Percentiles rank a stretch among this genome's conserved stretches.
These are phyloP conservation scores for Cyprinella venusta DNA, from an alignment of 2,797 vertebrate genomes.

Conservation along the genomic window DNA sequence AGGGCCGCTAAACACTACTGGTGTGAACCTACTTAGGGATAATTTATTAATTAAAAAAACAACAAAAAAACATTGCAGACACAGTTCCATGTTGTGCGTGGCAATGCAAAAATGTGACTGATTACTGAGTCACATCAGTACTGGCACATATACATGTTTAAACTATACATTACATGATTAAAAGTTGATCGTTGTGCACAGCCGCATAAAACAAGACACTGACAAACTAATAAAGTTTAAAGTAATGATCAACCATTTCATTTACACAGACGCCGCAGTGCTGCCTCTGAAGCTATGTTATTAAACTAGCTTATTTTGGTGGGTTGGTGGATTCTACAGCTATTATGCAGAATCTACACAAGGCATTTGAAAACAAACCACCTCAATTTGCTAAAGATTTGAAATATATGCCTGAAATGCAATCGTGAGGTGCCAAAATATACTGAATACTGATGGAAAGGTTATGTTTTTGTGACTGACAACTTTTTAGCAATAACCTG, in stretches of 20 bases:
- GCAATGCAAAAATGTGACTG: not conserved
- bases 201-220: not conserved
- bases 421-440: not conserved
- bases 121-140: not conserved
- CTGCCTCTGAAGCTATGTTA: not conserved
- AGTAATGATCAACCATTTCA: not conserved
- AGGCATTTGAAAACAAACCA: not conserved
- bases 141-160: not conserved
- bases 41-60: not conserved
- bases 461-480: not conserved
- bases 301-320: not conserved
- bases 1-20: constrained; percentile 53
- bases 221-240: not conserved
- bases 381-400: constrained; percentile 5
- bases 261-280: not conserved
- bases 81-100: too few species aligned
- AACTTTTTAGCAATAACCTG: not conserved
- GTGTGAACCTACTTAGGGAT: not conserved
- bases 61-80: not conserved
- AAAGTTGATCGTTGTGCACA: not conserved
- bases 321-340: not conserved
- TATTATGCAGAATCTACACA: constrained; percentile 9
- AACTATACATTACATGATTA: not conserved
- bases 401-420: not conserved
- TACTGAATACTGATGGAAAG: not conserved